phyloP scores from a whole-genome alignment of 35 echinoderm and acorn worm genomes.

The Acanthaster planci region DNA sequence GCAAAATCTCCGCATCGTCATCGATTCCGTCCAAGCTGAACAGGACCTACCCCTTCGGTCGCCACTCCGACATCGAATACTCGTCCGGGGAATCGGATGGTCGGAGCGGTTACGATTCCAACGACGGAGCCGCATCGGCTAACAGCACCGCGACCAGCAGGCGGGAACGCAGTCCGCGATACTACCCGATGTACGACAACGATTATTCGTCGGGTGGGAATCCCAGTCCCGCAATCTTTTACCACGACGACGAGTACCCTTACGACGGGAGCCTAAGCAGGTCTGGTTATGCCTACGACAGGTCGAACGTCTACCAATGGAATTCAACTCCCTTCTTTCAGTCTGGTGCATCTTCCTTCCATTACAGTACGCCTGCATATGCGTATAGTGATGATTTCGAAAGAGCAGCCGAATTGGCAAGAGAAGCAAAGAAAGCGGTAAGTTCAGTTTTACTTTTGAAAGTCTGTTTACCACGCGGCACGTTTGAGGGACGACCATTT shows the following conservation, averaged over 20 bases:
- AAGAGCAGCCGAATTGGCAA: background rate
- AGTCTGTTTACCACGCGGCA: too few species aligned
- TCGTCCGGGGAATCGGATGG: constrained; percentile 4
- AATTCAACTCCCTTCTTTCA: background rate
- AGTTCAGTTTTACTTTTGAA: background rate
- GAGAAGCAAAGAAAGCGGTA: constrained; percentile 17
- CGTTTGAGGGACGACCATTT: too few species aligned
- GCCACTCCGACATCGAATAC: constrained; percentile 1
- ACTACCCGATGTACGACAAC: background rate
- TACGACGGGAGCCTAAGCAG: background rate
- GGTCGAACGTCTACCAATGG: constrained; percentile 1
- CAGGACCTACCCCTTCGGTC: background rate
- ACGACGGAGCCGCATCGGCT: background rate
- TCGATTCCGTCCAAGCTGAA: background rate
- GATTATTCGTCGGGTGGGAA: background rate
- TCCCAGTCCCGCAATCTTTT: background rate
- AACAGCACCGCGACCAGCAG: background rate
- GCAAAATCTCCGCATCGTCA: background rate
- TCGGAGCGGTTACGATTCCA: constrained; percentile 9
- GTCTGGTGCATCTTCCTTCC: background rate
- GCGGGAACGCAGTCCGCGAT: background rate
- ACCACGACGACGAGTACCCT: background rate
- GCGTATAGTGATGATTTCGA: background rate
- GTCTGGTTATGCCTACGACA: background rate
- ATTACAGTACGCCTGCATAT: background rate